Conservation (phyloP, 2,888 invertebrate species). For the Holacanthella duospinosa region DNA sequence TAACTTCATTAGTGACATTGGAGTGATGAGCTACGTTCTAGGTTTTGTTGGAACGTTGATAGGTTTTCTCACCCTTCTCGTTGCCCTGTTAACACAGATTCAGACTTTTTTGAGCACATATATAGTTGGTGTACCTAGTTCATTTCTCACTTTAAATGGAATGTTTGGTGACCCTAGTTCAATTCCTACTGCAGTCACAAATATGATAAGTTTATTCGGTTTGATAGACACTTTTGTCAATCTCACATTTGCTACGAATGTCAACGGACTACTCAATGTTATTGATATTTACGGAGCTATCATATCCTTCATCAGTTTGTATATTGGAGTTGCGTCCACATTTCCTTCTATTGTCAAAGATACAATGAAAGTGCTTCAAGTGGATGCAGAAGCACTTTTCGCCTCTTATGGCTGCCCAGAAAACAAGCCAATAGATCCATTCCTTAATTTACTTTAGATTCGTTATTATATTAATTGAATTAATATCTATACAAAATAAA, state of each 20-base stretch:
- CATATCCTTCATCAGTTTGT: not conserved
- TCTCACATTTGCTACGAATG: not conserved
- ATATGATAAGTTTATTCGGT: not conserved
- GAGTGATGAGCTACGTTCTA: not conserved
- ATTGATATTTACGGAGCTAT: not conserved
- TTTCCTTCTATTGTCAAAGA: not conserved
- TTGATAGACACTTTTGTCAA: not conserved
- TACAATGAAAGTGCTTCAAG: not conserved
- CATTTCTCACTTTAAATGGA: not conserved
- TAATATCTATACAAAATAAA: too few relatives aligned
- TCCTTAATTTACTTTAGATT: too few relatives aligned
- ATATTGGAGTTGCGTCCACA: not conserved
- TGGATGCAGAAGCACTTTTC: not conserved
- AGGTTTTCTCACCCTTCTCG: not conserved
- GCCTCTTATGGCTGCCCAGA: not conserved
- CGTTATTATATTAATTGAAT: too few relatives aligned
- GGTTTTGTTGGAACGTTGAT: not conserved
- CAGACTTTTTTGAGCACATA: not conserved
- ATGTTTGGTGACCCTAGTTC: not conserved
- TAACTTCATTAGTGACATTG: not conserved
- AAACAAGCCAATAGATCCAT: too few relatives aligned
- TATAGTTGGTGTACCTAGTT: not conserved
- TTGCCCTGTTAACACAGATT: not conserved
- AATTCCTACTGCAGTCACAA: not conserved
- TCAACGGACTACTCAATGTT: not conserved